phyloP scores from a whole-genome alignment of 1,140 invertebrate genomes.

The Leptopilina clavipes region DNA sequence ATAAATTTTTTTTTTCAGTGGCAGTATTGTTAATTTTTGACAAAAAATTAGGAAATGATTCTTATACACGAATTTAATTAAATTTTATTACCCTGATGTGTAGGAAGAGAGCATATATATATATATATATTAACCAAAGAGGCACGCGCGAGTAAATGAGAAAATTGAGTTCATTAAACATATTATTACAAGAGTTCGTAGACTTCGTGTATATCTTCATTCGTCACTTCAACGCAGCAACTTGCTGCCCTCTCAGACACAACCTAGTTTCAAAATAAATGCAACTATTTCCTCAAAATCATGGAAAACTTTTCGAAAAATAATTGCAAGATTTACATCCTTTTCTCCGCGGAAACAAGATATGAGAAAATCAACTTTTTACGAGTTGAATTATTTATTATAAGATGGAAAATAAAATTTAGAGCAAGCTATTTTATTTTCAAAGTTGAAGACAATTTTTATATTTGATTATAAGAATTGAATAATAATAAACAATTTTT shows the following conservation, averaged over 20 bases:
- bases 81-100: neutral
- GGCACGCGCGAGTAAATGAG: conserved; percentile 31
- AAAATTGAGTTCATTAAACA: conserved; percentile 29
- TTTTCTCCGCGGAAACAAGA: neutral
- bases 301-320: neutral
- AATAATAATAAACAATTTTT: no score
- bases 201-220: conserved; percentile 26
- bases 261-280: conserved; percentile 19
- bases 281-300: conserved; percentile 1
- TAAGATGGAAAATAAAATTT: no score
- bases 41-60: no score
- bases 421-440: no score
- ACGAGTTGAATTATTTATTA: neutral
- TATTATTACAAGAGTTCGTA: conserved; percentile 33
- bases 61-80: neutral
- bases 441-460: no score
- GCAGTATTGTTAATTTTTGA: no score
- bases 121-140: neutral
- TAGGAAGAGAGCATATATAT: neutral
- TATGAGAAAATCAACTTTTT: neutral
- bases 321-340: neutral
- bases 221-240: conserved; percentile 23
- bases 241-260: conserved; percentile 1
- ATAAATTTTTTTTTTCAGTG: no score
- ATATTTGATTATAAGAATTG: no score